Base-by-base conservation (phyloP, 1,140 invertebrate genomes). In the Aphelinus certus region DNA sequence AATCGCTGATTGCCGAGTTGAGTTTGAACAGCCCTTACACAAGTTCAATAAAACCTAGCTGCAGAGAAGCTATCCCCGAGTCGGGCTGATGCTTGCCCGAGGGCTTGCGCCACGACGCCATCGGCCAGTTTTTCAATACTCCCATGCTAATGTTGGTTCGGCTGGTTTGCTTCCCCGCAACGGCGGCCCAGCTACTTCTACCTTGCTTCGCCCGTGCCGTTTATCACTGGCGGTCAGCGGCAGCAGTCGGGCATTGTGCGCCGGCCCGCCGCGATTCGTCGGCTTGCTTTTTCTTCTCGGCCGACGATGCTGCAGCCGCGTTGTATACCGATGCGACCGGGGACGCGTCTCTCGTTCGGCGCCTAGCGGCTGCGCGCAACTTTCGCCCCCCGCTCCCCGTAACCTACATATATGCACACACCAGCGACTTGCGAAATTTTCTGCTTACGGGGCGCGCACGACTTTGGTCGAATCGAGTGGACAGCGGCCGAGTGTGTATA, bases 141-240 rank as follows among this genome's bases (percentile, higher is more conserved):
- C 77, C 75, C 76, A 81, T 79, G 78, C 77, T 80, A 81, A 81
- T 81, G 79, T 81, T 78, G 81, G 78, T 81, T 75, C 78, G 76
- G 48, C 57, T 73, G 49, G 45, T 42, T 72, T 7, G 47, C n/a
- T 71, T 6, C 6, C 43, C 7, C 46, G 26, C 53, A 26, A 26
- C 26, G 26, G 26, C 26, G 26, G 26, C 26, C 26, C 26, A 26
- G 43, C 48, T 65, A 42, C 47, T 58, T 65, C 26, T 6, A 49
- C 56, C 43, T 66, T 73, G 60, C 47, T 61, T 73, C 53, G 42
- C 10, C 55, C 60, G 4, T 61, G 46, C 47, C 45, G 42, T 62
- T 62, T 71, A 63, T 71, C 49, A 55, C 69, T 71, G 26, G 47
- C 48, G 5, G 26, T 26, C 26, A 26, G 26, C 26, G 26, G 26